Evolutionary conservation across 2,888 invertebrate genomes (phyloP).

Genomic region (Iselma pallidipennis): DNA sequence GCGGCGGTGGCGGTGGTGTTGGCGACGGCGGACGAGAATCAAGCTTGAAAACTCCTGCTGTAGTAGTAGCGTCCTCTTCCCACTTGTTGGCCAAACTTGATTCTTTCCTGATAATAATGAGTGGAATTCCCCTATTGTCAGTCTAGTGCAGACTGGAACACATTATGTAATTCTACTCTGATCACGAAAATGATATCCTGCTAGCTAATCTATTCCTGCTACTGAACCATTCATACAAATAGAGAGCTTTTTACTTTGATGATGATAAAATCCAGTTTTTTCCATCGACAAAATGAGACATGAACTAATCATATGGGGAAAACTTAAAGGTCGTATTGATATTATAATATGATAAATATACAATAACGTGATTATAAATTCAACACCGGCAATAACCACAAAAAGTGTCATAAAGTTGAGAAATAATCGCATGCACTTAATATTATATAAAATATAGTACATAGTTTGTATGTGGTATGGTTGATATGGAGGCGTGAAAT

Average conservation of each 20-base stretch:
- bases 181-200: neutral
- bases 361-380: no score
- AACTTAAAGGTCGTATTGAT: neutral
- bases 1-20: constrained; percentile 6
- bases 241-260: no score
- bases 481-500: neutral
- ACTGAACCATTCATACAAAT: no score
- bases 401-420: neutral
- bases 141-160: neutral
- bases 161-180: neutral
- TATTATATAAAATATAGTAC: neutral
- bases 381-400: neutral
- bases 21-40: constrained; percentile 17
- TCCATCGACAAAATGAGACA: neutral
- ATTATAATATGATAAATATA: neutral
- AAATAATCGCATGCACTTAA: neutral
- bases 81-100: constrained; percentile 24
- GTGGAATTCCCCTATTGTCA: constrained; percentile 8
- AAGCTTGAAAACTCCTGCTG: no score
- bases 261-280: no score
- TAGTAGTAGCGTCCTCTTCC: constrained; percentile 16
- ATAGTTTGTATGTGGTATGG: neutral
- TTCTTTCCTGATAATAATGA: constrained; percentile 27
- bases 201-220: no score
- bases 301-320: neutral